A percentile compares a stretch with the other conserved stretches of the same genome.
phyloP scores from a whole-genome alignment of 2,797 vertebrate genomes.

The Arnoldichthys spilopterus region DNA sequence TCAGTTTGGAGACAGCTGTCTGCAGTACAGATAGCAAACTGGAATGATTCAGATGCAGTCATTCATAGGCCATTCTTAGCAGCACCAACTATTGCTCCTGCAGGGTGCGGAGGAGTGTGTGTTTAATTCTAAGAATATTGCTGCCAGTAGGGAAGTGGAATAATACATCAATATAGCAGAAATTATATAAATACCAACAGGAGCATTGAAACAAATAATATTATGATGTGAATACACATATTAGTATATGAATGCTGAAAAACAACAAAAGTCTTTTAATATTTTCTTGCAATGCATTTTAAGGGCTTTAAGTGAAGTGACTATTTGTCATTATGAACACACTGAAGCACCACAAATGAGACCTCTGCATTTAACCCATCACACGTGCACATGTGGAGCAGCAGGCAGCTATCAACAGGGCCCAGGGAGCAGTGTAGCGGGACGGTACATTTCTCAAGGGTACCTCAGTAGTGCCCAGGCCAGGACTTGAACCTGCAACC shows the following conservation, averaged over 20 bases:
- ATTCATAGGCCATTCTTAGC: slow-evolving; percentile 1
- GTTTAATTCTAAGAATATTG: not conserved
- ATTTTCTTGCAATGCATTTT: not conserved
- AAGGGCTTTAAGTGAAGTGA: too few relatives aligned
- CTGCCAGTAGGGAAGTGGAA: not conserved
- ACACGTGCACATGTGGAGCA: too few relatives aligned
- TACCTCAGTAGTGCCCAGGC: too few relatives aligned
- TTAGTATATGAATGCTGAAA: too few relatives aligned
- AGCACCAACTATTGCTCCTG: not conserved
- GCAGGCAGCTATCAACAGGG: too few relatives aligned
- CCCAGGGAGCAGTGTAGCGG: too few relatives aligned
- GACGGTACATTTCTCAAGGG: too few relatives aligned
- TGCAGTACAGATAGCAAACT: slow-evolving; percentile 14
- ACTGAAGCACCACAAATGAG: too few relatives aligned
- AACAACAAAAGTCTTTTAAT: not conserved
- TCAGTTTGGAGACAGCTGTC: slow-evolving; percentile 19
- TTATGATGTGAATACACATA: not conserved
- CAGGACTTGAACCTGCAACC: too few relatives aligned
- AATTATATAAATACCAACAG: not conserved
- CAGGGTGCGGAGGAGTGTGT: not conserved
- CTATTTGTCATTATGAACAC: too few relatives aligned
- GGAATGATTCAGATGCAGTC: slow-evolving; percentile 2
- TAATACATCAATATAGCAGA: not conserved
- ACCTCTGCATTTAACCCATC: too few relatives aligned
- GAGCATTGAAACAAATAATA: not conserved